Base-by-base conservation (phyloP, 2,888 invertebrate species). In the Miltochrista miniata region DNA sequence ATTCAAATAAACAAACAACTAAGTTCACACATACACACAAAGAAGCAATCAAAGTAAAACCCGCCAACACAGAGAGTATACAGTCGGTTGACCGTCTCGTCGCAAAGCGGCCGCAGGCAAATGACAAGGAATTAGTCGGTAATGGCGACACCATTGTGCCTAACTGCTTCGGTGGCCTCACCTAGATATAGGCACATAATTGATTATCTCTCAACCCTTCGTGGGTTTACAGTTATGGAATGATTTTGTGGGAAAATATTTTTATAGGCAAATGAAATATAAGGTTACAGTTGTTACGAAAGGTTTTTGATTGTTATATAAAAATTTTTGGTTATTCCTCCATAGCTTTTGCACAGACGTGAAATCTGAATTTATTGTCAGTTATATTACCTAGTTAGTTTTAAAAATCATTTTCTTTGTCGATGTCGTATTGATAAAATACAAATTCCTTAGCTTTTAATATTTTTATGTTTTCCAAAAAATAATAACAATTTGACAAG, bases 71-170 rank as follows among this genome's bases (percentile, higher is more conserved):
- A 48, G 50, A 48, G 50, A 59, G 55, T 60, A 73, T 66, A 77
- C 68, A 79, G 76, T 82, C 74, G 68, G 81, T 79, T 81, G 86
- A 81, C 83, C 84, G 79, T 79, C 4, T 31, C 76, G 79, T 48
- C 73, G 62, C 64, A 63, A 61, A 71, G 64, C 69, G 68, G 83
- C 88, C 89, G 81, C 90, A 90, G 83, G 88, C 90, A 90, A 91
- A 92, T 89, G 89, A 86, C 87, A 81, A 84, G 85, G 87, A 89
- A 90, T 92, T 90, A 90, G 88, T 82, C 72, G 69, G 81, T 90
- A 92, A 92, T 91, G 87, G 91, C 81, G 90, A 80, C 85, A 83
- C 88, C 87, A 90, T 92, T 91, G 82, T 81, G 68, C 68, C 82
- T 88, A 90, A 91, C 87, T 82, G 86, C 85, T 75, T 71, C 76